These are phyloP conservation scores for Hesperia comma DNA, from an alignment of 2,888 invertebrate species.

Conservation along the genomic window DNA sequence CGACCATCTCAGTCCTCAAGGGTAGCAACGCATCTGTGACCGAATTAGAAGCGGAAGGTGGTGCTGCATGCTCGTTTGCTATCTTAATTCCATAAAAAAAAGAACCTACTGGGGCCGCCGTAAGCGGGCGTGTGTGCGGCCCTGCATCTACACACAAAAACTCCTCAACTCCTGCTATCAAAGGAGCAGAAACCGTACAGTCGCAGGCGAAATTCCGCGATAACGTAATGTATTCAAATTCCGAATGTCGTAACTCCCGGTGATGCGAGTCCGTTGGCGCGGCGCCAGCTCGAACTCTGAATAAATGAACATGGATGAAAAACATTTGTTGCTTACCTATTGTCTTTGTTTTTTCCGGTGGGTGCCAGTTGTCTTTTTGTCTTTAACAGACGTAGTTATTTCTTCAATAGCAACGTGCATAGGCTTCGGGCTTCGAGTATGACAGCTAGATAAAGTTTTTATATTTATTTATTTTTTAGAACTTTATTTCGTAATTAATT, in stretches of 20 bases:
- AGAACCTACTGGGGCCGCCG: no score
- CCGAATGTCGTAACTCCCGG: constrained; percentile 46
- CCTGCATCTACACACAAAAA: no score
- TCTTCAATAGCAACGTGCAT: constrained; percentile 39
- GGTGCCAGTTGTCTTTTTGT: constrained; percentile 41
- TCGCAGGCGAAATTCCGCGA: background rate
- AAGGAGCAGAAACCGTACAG: no score
- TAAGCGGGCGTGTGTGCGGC: no score
- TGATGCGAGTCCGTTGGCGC: constrained; percentile 54
- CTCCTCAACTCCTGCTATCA: no score
- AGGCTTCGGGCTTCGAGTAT: background rate
- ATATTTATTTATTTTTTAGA: background rate
- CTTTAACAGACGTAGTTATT: constrained; percentile 39
- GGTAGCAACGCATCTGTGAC: no score
- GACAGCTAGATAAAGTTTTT: background rate
- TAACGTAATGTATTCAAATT: constrained; percentile 47
- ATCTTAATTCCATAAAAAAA: no score
- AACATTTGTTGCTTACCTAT: constrained; percentile 59
- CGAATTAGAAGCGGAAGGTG: no score
- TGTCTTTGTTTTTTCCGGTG: constrained; percentile 53
- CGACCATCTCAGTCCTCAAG: no score
- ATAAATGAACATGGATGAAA: constrained; percentile 64
- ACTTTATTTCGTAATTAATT: no score
- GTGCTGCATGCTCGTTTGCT: no score
- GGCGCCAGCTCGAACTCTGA: constrained; percentile 53